Conservation (phyloP, 2,113 vertebrate species). For the Cinclus cinclus region DNA sequence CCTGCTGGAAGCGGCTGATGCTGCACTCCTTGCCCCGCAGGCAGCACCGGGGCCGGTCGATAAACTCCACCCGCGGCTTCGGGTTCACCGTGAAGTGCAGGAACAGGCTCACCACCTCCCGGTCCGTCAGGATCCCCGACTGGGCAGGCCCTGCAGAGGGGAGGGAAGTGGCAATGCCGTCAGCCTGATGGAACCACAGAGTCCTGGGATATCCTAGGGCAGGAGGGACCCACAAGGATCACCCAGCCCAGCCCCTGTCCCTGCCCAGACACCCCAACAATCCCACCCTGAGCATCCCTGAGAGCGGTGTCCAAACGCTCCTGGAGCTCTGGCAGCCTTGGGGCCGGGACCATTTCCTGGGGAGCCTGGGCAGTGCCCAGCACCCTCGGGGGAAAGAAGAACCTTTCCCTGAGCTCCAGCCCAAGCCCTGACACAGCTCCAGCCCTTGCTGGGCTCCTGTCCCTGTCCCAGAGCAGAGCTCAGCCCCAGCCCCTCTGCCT, state of each 20-base stretch:
- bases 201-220: not conserved
- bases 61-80: slow-evolving; percentile 93
- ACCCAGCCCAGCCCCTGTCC: rapidly evolving
- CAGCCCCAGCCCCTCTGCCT: not conserved
- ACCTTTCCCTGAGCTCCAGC: not conserved
- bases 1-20: slow-evolving; percentile 95
- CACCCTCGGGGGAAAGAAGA: not conserved
- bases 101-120: slow-evolving; percentile 95
- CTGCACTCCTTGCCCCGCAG: slow-evolving; percentile 95
- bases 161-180: rapidly evolving
- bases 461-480: not conserved
- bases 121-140: slow-evolving; percentile 92
- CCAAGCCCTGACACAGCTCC: not conserved
- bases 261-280: not conserved
- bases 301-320: not conserved
- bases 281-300: not conserved
- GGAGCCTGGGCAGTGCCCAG: not conserved
- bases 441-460: not conserved
- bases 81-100: slow-evolving; percentile 97
- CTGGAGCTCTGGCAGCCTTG: not conserved
- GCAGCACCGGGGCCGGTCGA: slow-evolving; percentile 94
- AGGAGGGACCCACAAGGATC: not conserved
- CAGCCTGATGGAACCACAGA: not conserved
- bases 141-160: slow-evolving; percentile 86
- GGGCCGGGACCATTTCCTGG: not conserved